phyloP scores from a whole-genome alignment of 53 echinoderm and acorn worm species.

The Echinometra lucunter region DNA sequence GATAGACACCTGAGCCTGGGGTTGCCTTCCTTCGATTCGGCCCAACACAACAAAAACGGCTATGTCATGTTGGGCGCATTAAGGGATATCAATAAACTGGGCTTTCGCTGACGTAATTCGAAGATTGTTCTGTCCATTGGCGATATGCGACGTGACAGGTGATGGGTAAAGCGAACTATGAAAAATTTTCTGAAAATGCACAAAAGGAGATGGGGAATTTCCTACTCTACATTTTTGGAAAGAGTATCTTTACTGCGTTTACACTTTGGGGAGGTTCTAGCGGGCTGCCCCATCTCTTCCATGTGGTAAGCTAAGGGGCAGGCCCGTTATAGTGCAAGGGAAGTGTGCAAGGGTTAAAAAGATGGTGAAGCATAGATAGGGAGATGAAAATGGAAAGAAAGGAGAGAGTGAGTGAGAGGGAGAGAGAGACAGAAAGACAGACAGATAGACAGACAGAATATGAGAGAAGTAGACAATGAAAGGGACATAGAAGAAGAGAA shows the following conservation, averaged over 20 bases:
- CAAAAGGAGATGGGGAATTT: not conserved
- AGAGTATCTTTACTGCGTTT: not conserved
- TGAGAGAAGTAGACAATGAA: not conserved
- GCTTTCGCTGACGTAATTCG: conserved; percentile 42
- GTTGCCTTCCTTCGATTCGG: not conserved
- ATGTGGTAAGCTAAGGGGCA: not conserved
- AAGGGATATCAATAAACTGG: not conserved
- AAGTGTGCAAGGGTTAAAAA: not conserved
- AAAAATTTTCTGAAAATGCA: not conserved
- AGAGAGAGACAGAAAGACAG: not conserved
- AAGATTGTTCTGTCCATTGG: conserved; percentile 15
- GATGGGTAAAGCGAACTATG: not conserved
- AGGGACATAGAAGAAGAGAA: not conserved
- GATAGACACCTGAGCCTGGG: not conserved
- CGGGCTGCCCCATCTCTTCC: not conserved
- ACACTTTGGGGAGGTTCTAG: not conserved
- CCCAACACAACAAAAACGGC: not conserved
- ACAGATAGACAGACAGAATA: not conserved
- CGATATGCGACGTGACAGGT: conserved; percentile 32
- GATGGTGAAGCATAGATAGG: no score
- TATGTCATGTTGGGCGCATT: not conserved
- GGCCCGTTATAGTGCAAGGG: not conserved
- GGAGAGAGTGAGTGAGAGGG: not conserved
- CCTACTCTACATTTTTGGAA: not conserved
- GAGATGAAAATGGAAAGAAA: not conserved